Evolutionary conservation across 92 coral and sea anemone species (phyloP), one percentile per base, ranked within the genome.

Genomic region (Hydrozoanthus gracilis): DNA sequence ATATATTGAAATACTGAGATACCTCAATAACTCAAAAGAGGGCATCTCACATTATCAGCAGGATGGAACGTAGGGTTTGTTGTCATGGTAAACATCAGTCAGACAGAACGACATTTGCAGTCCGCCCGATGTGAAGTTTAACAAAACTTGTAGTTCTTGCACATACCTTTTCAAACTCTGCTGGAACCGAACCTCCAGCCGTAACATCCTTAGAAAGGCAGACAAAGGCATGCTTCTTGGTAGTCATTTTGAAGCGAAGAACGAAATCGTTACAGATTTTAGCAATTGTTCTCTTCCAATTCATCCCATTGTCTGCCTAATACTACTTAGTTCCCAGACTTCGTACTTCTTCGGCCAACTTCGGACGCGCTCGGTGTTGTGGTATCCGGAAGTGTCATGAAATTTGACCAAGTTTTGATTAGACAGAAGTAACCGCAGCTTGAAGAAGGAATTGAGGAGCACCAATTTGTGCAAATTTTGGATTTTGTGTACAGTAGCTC

Each of bases 121-220:
- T 6, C 44, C 15, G 4, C 11, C 7, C n/a, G 27, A n/a, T 5
- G 5, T 8, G 11, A 6, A 4, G 11, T 56, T 8, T 10, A 8
- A 6, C 11, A 3, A 7, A 56, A 6, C 62, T 3, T 56, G 12
- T n/a, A 56, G 0, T n/a, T 9, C 62, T 4, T 10, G 64, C 15
- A 17, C 91, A 9, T 87, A 95, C 99, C 89, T 90, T 88, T 78
- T 93, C 99, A 86, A 95, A 96, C 52, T 88, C 77, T 9, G 96
- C 98, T 17, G 93, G 93, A 27, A 82, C 73, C 6, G 90, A 88
- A 8, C 48, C 80, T 4, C 50, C 86, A 12, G 50, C 77, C 7
- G 49, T n/a, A 9, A 58, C 6, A 48, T 84, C 84, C 39, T 77
- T 94, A 78, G 90, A 52, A 49, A 94, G 88, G 88, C 78, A 89